Percentiles rank a stretch among this genome's conserved stretches.
Evolutionary conservation across 1,140 invertebrate species (phyloP).

Genomic region (Heliconius melpomene): DNA sequence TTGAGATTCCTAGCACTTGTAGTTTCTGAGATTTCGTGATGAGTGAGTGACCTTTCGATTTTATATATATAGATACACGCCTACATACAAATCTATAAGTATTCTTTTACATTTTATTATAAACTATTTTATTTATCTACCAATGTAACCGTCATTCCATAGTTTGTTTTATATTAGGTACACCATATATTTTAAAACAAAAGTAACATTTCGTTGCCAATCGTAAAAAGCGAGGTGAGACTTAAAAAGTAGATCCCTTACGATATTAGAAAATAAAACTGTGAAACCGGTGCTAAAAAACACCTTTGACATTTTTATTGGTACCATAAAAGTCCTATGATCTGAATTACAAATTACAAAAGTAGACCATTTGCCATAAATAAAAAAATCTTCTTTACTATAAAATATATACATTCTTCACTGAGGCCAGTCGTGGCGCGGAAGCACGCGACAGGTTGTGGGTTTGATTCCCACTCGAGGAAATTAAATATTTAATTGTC

Average conservation of each 20-base stretch:
- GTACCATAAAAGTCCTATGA: constrained; percentile 14
- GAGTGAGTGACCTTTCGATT: too few relatives aligned
- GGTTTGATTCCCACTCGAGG: too few relatives aligned
- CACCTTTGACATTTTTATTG: constrained; percentile 21
- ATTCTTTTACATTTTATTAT: too few relatives aligned
- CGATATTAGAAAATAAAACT: constrained; percentile 19
- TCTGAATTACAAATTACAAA: constrained; percentile 13
- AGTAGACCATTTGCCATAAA: background rate
- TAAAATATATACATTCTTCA: too few relatives aligned
- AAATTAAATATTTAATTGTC: too few relatives aligned
- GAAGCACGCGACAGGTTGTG: too few relatives aligned
- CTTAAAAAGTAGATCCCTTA: constrained; percentile 25
- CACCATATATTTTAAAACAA: background rate
- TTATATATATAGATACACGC: too few relatives aligned
- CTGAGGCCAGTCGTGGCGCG: too few relatives aligned
- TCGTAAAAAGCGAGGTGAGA: constrained; percentile 15
- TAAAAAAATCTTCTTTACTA: background rate
- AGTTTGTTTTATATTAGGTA: background rate
- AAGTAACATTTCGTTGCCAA: constrained; percentile 17
- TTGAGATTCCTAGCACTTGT: too few relatives aligned
- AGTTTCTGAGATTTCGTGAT: too few relatives aligned
- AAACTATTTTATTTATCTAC: background rate
- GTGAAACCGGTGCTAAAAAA: constrained; percentile 26
- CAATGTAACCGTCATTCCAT: background rate
- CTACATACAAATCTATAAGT: background rate